Conservation (phyloP, 2,888 invertebrate species). For the Nemoura dubitans region DNA sequence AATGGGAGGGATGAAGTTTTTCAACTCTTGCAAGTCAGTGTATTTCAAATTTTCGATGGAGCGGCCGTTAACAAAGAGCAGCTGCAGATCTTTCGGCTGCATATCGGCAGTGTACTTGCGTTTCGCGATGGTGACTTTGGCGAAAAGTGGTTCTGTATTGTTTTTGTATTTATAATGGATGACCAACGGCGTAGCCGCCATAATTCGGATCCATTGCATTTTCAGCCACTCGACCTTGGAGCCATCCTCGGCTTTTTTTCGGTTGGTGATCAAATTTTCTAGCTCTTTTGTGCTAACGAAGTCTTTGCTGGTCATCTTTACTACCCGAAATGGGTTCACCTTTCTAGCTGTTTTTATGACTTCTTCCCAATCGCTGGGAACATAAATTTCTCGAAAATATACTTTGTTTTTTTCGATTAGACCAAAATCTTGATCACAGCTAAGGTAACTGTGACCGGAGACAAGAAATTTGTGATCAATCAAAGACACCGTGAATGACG, state of each 20-base stretch:
- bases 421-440: not conserved
- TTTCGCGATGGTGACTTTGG: too few relatives aligned
- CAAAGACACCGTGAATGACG: not conserved
- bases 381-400: not conserved
- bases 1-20: too few relatives aligned
- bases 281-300: not conserved
- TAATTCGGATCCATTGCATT: not conserved
- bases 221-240: not conserved
- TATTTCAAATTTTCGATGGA: too few relatives aligned
- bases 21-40: too few relatives aligned
- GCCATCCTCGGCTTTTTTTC: not conserved
- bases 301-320: not conserved
- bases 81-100: too few relatives aligned
- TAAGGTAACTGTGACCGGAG: not conserved
- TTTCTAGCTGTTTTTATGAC: not conserved
- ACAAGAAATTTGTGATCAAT: slow-evolving; percentile 15
- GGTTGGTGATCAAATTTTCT: not conserved
- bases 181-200: too few relatives aligned
- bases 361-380: not conserved
- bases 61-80: too few relatives aligned
- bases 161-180: too few relatives aligned
- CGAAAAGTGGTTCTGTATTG: too few relatives aligned
- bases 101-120: too few relatives aligned
- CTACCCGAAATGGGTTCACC: not conserved
- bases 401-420: not conserved